These are phyloP conservation scores for Cassiopea andromeda DNA, from an alignment of 30 jellyfish, hydroid and myxozoan genomes.

Conservation along the genomic window DNA sequence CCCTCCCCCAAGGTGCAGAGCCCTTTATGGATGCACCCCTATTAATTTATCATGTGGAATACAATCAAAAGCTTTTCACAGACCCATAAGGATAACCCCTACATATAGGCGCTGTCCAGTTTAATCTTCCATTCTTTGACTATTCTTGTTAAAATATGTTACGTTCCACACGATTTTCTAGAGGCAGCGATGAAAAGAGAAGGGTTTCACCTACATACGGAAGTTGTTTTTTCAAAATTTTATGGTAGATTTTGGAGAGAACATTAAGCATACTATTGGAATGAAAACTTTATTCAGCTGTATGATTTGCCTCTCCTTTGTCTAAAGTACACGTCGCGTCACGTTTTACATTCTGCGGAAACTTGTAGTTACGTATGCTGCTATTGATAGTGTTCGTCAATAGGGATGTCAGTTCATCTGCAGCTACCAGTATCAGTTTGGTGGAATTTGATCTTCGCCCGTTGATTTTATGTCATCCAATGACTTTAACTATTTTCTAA, in stretches of 20 bases:
- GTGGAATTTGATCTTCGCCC: conserved; percentile 51
- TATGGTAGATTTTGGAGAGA: conserved; percentile 14
- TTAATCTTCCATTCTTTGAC: conserved; percentile 13
- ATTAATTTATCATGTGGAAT: conserved; percentile 34
- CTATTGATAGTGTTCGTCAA: conserved; percentile 12
- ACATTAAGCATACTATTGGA: conserved; percentile 37
- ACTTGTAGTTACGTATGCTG: neutral
- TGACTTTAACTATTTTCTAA: neutral
- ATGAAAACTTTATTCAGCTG: conserved; percentile 4
- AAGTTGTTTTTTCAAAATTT: conserved; percentile 24
- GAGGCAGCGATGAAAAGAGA: conserved; percentile 24
- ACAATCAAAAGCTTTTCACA: neutral
- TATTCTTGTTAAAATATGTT: neutral
- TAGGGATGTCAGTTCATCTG: conserved; percentile 21
- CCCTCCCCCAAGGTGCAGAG: too few relatives aligned
- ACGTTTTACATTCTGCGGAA: neutral
- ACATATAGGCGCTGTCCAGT: conserved; percentile 2
- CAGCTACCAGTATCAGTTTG: conserved; percentile 50
- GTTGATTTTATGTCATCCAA: conserved; percentile 28
- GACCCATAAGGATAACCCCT: conserved; percentile 41
- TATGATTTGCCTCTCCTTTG: conserved; percentile 18
- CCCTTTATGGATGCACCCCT: neutral
- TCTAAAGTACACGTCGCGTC: conserved; percentile 46
- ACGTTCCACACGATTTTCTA: neutral
- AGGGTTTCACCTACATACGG: neutral